Base-by-base conservation (phyloP, 2,888 invertebrate species). In the Dynastes maya region DNA sequence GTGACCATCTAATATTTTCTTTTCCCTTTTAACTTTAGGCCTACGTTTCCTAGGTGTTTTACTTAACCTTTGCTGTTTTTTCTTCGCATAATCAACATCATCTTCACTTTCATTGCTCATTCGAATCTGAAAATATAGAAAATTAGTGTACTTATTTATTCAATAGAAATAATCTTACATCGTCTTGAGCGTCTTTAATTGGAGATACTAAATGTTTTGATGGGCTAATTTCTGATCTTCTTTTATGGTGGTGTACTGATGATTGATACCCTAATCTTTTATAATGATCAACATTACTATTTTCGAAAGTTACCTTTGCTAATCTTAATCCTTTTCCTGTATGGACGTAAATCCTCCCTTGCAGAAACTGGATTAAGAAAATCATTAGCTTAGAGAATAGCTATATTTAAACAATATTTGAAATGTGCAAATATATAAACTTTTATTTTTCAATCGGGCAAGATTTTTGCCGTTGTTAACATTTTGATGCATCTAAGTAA, bases 321-420 rank as follows among this genome's bases (percentile, higher is more conserved):
- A 93, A 91, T 65, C 94, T 91, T 76, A 95, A 87, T 70, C 93
- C 91, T 85, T 93, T 91, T 0, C 94, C 93, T 76, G 93, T 93
- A 88, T 94, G 94, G 1, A 95, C 89, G 85, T 93, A 95, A 13
- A 95, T 92, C 82, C 92, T 91, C 1, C 95, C 95, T 86, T 95
- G 95, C 27, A 95, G 90, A 87, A 94, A 95, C 95, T 95, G 88
- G 32, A 90, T 27, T 49, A 90, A 83, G 83, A 77, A 76, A 80
- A 45, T 11, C 11, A 45, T 45, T 45, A 45, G 45, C 45, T 45
- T 45, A 45, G 11, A 8, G 8, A 11, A 11, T 45, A 45, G 45
- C 8, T 8, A 45, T 8, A 11, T 45, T 45, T 11, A 45, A 11
- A 11, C 6, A 45, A 45, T 45, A 45, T 45, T 45, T 45, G 11